Evolutionary conservation across 2,888 invertebrate genomes (phyloP).

Genomic region (Cecidostiba fungosa): DNA sequence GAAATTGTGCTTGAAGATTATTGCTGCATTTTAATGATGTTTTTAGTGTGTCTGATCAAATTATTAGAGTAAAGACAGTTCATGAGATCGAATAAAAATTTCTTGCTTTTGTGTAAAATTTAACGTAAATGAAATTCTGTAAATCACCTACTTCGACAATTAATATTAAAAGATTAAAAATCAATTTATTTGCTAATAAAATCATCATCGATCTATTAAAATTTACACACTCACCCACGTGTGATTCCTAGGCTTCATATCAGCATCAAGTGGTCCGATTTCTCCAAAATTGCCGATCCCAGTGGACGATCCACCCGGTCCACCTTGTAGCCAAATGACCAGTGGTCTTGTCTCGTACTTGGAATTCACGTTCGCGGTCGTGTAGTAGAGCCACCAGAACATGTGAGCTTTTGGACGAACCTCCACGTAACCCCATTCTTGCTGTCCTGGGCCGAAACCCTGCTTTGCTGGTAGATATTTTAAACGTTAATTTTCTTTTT

Average conservation of each 20-base stretch:
- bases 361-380: slow-evolving; percentile 68
- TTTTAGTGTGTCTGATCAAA: background rate
- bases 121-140: no score
- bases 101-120: no score
- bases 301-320: slow-evolving; percentile 82
- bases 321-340: slow-evolving; percentile 83
- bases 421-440: slow-evolving; percentile 81
- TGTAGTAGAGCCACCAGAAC: slow-evolving; percentile 83
- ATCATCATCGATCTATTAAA: background rate
- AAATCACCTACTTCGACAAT: no score
- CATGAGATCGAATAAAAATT: no score
- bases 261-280: slow-evolving; percentile 82
- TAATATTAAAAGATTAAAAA: no score
- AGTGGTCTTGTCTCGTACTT: slow-evolving; percentile 76
- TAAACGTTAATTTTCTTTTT: background rate
- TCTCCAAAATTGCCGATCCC: slow-evolving; percentile 84
- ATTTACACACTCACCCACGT: slow-evolving; percentile 81
- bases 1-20: slow-evolving; percentile 64
- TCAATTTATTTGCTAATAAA: background rate
- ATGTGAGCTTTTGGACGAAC: slow-evolving; percentile 81
- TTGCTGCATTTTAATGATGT: background rate
- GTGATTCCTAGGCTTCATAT: slow-evolving; percentile 81
- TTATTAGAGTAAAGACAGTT: no score
- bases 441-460: slow-evolving; percentile 72
- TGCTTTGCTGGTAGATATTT: slow-evolving; percentile 54